Conservation (phyloP, 2,113 vertebrate genomes). For the Lycaon pictus region DNA sequence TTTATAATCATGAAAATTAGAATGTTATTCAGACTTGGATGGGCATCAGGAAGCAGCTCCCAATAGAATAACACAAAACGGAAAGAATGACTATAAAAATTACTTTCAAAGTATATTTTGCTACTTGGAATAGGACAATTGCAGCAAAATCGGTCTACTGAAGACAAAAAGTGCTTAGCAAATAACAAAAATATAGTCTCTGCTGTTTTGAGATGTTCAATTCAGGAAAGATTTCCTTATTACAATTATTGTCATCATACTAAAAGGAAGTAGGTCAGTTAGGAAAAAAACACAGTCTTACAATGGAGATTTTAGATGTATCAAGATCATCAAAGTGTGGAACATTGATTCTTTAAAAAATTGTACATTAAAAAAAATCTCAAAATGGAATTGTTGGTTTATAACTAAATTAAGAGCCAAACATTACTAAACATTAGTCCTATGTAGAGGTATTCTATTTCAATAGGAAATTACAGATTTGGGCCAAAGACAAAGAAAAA, state of each 20-base stretch:
- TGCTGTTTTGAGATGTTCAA: conserved; percentile 40
- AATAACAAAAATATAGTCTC: not conserved
- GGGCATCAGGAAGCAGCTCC: not conserved
- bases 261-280: conserved; percentile 3
- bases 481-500: conserved; percentile 37
- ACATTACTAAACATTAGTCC: conserved; percentile 16
- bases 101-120: conserved; percentile 43
- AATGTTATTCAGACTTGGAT: not conserved
- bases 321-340: not conserved
- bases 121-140: not conserved
- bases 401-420: conserved; percentile 21
- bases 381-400: not conserved
- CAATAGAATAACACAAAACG: not conserved
- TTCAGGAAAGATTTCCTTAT: not conserved
- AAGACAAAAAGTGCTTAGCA: not conserved
- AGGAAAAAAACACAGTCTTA: not conserved
- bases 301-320: not conserved
- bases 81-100: not conserved
- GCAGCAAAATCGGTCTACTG: not conserved
- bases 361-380: not conserved
- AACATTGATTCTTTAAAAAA: not conserved
- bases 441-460: not conserved
- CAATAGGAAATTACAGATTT: conserved; percentile 25
- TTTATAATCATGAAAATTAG: not conserved
- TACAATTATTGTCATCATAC: not conserved